Base-by-base conservation (phyloP, 2,797 vertebrate genomes). In the Adrianichthys oophorus region DNA sequence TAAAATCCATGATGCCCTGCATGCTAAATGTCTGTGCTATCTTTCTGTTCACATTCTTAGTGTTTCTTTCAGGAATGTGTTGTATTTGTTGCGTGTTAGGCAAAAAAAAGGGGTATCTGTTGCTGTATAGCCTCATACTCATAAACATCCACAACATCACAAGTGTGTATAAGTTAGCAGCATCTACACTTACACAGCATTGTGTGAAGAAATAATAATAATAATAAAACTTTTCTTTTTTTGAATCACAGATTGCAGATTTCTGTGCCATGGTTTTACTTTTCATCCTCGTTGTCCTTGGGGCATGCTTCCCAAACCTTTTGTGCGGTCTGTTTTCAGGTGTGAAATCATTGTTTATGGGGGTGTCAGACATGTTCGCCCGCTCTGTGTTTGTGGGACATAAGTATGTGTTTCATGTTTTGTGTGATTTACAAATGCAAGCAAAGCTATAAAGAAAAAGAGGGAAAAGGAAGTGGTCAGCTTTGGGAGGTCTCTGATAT, bases 31-130 rank as follows among this genome's bases (percentile, higher is more conserved):
- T 8, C 8, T 12, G 10, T 4, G 32, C 32, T 37, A 37, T 37
- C 4, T 23, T 47, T 16, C 29, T 6, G 32, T 26, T 24, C 16
- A 26, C 4, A 3, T 29, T 12, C 16, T 13, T 46, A 40, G 4
- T 15, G 16, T 41, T 46, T 45, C n/a, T 48, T 18, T 13, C 15
- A 41, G 40, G 16, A 21, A 23, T 41, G 18, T 8, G 16, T 47
- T 15, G 21, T 85, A 86, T 90, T 86, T 87, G 86, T 82, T 72
- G 72, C 71, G 82, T 88, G 86, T 84, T 80, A 62, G 66, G 41
- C 43, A 68, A 78, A 73, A 78, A 62, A 58, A 56, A 59, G 55
- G 73, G 65, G 48, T 64, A 59, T 48, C 44, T 76, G 19, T 32
- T 52, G 29, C 23, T 12, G 7, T 1, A 21, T 60, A 49, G 51